A percentile compares a stretch with the other conserved stretches of the same genome.
phyloP scores from a whole-genome alignment of 2,797 vertebrate species.

The Rhinophrynus dorsalis region DNA sequence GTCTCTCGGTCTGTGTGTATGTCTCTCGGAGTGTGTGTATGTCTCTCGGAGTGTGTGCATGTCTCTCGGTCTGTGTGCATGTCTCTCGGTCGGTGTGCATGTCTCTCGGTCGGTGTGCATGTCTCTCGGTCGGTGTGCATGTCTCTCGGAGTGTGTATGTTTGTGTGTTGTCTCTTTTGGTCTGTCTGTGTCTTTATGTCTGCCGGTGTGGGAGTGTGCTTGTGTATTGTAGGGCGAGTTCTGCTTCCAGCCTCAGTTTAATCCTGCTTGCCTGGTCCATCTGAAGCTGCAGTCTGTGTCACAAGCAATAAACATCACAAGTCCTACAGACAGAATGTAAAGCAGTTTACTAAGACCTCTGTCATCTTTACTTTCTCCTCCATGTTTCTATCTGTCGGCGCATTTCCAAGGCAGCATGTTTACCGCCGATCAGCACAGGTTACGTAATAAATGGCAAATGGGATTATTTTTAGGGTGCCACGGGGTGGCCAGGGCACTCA shows the following conservation, averaged over 20 bases:
- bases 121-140: too few species aligned
- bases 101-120: too few species aligned
- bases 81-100: too few species aligned
- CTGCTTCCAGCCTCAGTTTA: neutral
- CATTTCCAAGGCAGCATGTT: neutral
- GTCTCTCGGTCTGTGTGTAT: too few species aligned
- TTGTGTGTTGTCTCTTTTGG: neutral
- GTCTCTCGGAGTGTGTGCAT: too few species aligned
- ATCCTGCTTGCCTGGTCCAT: neutral
- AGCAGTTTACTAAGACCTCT: neutral
- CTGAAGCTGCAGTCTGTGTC: slow-evolving; percentile 2
- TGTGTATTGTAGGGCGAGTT: neutral
- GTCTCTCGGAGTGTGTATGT: neutral
- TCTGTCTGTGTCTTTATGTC: neutral
- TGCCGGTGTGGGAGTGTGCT: neutral
- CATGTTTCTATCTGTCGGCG: neutral
- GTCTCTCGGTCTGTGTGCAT: too few species aligned
- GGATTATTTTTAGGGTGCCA: neutral
- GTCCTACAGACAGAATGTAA: neutral
- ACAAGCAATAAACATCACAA: slow-evolving; percentile 17
- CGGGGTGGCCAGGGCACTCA: too few species aligned
- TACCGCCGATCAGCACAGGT: neutral
- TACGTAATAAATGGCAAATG: neutral
- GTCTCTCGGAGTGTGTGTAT: too few species aligned
- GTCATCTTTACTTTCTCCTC: neutral